A percentile compares a stretch with the other conserved stretches of the same genome.
Evolutionary conservation across 2,888 invertebrate genomes (phyloP).

Genomic region (Metopia argyrocephala): DNA sequence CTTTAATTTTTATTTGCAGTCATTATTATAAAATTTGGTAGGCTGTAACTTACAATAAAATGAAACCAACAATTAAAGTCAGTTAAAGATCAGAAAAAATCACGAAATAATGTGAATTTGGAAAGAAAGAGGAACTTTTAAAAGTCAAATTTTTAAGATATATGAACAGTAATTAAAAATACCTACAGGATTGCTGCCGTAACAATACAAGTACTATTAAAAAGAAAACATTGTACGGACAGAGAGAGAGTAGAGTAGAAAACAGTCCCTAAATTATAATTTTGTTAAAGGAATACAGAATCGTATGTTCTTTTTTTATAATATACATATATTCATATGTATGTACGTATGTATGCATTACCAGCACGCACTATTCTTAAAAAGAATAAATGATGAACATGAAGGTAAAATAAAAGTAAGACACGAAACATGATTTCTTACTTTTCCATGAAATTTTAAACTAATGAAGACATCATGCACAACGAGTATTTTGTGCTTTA

Average conservation of each 20-base stretch:
- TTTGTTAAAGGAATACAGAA: not conserved
- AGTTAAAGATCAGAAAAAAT: too few species aligned
- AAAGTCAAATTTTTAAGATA: conserved; percentile 40
- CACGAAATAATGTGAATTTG: not conserved
- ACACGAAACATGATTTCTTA: not conserved
- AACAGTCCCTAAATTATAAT: not conserved
- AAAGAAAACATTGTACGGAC: not conserved
- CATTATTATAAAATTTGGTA: conserved; percentile 21
- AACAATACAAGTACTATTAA: conserved; percentile 2
- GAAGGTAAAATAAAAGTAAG: not conserved
- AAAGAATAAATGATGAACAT: not conserved
- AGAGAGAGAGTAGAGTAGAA: too few species aligned
- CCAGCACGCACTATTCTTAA: conserved; percentile 29
- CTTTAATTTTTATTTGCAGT: conserved; percentile 30
- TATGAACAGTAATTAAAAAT: conserved; percentile 54
- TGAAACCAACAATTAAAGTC: conserved; percentile 59
- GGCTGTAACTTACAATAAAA: conserved; percentile 51
- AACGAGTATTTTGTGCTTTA: conserved; percentile 31
- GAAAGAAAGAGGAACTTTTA: not conserved
- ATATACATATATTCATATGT: too few species aligned
- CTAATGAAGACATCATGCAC: conserved; percentile 61
- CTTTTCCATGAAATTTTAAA: conserved; percentile 36
- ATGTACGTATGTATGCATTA: not conserved
- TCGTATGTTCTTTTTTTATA: not conserved
- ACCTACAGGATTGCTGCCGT: conserved; percentile 22